Conservation (phyloP, 2,113 vertebrate genomes). For the Ammodytes dubius region DNA sequence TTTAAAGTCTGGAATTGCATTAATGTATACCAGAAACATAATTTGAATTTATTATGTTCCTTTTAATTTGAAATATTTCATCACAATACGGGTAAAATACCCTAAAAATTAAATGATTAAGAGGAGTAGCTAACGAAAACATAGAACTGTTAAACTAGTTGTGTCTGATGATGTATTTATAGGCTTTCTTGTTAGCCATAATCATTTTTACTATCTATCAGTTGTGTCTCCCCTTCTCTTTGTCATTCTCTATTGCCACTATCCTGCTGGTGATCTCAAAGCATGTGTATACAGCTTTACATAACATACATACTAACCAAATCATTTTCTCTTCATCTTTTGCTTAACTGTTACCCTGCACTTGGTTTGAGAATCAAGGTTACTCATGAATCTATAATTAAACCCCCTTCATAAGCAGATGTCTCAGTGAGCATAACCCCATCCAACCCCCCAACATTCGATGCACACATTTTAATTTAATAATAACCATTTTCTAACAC, state of each 20-base stretch:
- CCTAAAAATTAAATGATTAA: neutral
- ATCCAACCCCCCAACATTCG: neutral
- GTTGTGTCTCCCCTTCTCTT: neutral
- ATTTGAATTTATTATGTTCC: neutral
- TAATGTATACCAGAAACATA: neutral
- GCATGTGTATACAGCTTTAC: neutral
- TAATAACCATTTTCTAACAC: slow-evolving; percentile 7
- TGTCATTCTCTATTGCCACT: slow-evolving; percentile 2
- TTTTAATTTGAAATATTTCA: neutral
- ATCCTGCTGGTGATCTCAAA: slow-evolving; percentile 14
- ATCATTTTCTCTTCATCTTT: neutral
- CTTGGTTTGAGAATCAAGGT: neutral
- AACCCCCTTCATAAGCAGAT: neutral
- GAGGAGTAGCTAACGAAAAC: neutral
- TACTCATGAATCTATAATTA: neutral
- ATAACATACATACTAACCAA: slow-evolving; percentile 37
- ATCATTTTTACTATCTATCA: neutral
- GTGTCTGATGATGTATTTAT: neutral
- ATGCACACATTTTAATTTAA: neutral
- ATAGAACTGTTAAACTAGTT: neutral
- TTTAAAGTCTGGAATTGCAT: neutral
- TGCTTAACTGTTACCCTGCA: neutral
- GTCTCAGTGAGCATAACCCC: neutral
- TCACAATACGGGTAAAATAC: neutral
- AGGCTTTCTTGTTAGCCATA: slow-evolving; percentile 13